Conservation (phyloP, 2,888 invertebrate genomes). For the Spisula solida region DNA sequence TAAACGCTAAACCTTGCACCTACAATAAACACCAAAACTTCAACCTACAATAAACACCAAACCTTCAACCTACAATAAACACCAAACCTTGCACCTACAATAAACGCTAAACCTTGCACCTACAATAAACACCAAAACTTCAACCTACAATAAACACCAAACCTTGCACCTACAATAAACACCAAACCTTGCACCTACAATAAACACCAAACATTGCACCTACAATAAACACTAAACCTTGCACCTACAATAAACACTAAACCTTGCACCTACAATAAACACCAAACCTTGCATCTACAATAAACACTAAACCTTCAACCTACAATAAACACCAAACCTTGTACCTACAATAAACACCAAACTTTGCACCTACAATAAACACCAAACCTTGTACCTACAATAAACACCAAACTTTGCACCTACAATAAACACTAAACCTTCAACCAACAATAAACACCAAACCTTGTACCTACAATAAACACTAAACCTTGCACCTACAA, state of each 20-base stretch:
- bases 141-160: constrained; percentile 78
- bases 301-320: no score
- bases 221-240: constrained; percentile 80
- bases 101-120: no score
- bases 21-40: constrained; percentile 81
- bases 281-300: constrained; percentile 80
- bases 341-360: constrained; percentile 76
- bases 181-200: constrained; percentile 80
- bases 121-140: constrained; percentile 81
- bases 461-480: constrained; percentile 78
- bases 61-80: constrained; percentile 78
- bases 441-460: no score
- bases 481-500: no score
- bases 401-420: constrained; percentile 80
- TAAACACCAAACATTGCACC: constrained; percentile 80
- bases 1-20: no score
- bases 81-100: constrained; percentile 80
- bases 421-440: no score
- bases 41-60: constrained; percentile 78
- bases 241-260: constrained; percentile 78
- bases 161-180: constrained; percentile 78
- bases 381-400: constrained; percentile 80
- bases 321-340: constrained; percentile 81
- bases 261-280: constrained; percentile 78
- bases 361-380: no score